These are phyloP conservation scores for Zosterops japonicus DNA, from an alignment of 2,113 vertebrate genomes.

Conservation along the genomic window DNA sequence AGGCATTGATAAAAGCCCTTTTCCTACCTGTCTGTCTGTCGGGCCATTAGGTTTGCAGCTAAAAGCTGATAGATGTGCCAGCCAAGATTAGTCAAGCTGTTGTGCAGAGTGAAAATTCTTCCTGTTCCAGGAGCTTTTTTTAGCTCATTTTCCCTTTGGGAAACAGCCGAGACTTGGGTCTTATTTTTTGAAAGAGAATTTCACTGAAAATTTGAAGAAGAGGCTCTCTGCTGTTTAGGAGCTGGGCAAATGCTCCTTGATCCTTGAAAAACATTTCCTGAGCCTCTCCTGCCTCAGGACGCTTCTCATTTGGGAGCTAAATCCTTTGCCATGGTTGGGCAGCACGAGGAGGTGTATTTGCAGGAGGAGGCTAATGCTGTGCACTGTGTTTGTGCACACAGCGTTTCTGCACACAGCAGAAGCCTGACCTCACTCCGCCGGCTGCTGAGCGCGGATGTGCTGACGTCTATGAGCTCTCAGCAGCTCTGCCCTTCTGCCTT, in stretches of 20 bases:
- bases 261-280: background rate
- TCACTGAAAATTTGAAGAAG: background rate
- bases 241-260: background rate
- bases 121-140: background rate
- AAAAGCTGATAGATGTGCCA: background rate
- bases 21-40: background rate
- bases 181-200: background rate
- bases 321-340: rapidly evolving
- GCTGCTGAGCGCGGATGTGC: background rate
- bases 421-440: rapidly evolving
- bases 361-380: background rate
- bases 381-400: rapidly evolving
- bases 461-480: background rate
- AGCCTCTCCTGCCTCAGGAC: background rate
- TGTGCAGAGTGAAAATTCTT: background rate
- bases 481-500: rapidly evolving
- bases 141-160: background rate
- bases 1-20: background rate
- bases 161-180: background rate
- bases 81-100: background rate
- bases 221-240: background rate
- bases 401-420: background rate
- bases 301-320: background rate
- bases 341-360: background rate
- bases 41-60: background rate